Percentiles rank a stretch among this genome's conserved stretches.
These are phyloP conservation scores for Phymanthus crucifer DNA, from an alignment of 92 coral and sea anemone genomes.

Conservation along the genomic window DNA sequence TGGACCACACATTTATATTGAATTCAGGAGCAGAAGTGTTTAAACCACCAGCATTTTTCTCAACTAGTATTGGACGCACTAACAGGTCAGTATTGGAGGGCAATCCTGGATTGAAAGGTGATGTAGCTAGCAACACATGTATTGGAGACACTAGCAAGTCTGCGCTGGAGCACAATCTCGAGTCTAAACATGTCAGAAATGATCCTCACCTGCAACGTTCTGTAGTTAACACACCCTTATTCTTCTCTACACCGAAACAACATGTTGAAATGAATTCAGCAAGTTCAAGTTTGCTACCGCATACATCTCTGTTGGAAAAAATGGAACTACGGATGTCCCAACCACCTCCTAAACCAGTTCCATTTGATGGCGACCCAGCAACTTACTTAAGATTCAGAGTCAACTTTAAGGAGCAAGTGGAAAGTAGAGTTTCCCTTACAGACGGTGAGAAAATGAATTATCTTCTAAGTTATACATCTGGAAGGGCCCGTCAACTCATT, in stretches of 20 bases:
- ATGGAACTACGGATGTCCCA: constrained; percentile 54
- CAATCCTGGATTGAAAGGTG: no score
- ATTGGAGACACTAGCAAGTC: no score
- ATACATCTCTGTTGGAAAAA: constrained; percentile 44
- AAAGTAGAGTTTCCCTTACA: constrained; percentile 19
- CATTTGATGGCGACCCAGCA: constrained; percentile 39
- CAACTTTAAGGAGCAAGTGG: constrained; percentile 38
- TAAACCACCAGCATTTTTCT: no score
- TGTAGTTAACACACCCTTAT: no score
- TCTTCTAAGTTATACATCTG: constrained; percentile 46
- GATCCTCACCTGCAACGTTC: no score
- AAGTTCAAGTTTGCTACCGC: not conserved
- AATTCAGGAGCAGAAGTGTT: no score
- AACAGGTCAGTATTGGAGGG: no score
- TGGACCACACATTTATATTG: no score
- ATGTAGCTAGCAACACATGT: no score
- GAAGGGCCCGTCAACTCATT: constrained; percentile 29
- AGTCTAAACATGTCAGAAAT: no score
- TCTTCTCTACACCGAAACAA: not conserved
- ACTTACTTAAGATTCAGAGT: constrained; percentile 27
- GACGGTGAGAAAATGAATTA: constrained; percentile 43
- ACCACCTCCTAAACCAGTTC: constrained; percentile 37
- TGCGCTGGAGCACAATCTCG: no score
- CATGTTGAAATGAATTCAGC: not conserved
- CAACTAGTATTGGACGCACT: no score